Conservation (phyloP, 2,797 vertebrate species). For the Parotocinclus haroldoi region DNA sequence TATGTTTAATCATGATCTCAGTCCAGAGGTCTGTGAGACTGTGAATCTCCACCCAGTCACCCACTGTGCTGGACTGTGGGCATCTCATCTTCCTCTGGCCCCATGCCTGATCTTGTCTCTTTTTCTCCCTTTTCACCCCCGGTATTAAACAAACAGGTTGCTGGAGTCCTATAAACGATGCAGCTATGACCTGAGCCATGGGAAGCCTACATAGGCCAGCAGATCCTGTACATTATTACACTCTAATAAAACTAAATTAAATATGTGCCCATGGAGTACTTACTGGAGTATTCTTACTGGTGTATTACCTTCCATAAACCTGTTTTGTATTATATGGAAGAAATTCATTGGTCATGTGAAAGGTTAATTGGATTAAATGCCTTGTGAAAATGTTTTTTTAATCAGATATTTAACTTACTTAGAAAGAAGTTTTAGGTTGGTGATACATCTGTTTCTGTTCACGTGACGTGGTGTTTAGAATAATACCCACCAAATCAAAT, state of each 20-base stretch:
- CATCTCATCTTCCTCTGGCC: constrained; percentile 35
- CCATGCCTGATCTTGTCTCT: constrained; percentile 33
- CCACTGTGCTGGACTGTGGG: constrained; percentile 27
- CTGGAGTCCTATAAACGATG: constrained; percentile 20
- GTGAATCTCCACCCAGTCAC: constrained; percentile 33
- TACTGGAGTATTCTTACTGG: constrained; percentile 5
- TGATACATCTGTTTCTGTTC: too few species aligned
- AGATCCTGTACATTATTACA: constrained; percentile 34
- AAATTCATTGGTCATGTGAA: constrained; percentile 1
- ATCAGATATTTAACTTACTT: neutral
- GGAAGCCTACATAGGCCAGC: constrained; percentile 19
- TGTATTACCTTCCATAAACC: constrained; percentile 6
- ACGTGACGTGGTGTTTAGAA: too few species aligned
- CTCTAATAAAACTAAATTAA: constrained; percentile 35
- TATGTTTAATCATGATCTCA: constrained; percentile 25
- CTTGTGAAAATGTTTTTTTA: neutral
- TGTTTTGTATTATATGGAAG: neutral
- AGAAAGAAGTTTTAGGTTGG: too few species aligned
- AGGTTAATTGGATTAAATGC: neutral
- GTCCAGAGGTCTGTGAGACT: constrained; percentile 36
- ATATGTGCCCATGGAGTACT: constrained; percentile 22
- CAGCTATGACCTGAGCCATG: constrained; percentile 32
- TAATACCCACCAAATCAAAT: too few species aligned
- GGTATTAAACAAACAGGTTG: constrained; percentile 39
- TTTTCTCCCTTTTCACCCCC: constrained; percentile 25